These are phyloP conservation scores for Nylanderia fulva DNA, from an alignment of 1,140 invertebrate genomes.

Conservation along the genomic window DNA sequence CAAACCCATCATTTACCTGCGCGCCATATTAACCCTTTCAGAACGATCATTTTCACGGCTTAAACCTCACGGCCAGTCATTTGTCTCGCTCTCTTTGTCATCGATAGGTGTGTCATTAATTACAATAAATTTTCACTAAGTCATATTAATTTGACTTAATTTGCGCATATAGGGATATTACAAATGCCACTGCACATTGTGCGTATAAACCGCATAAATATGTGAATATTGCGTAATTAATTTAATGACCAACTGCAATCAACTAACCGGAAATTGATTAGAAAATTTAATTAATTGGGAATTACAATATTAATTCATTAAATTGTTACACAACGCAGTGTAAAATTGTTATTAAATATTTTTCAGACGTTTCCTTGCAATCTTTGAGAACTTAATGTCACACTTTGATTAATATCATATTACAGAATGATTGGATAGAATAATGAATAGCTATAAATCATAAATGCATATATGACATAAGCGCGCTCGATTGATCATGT, in stretches of 20 bases:
- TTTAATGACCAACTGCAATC: background rate
- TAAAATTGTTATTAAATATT: background rate
- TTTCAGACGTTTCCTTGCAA: background rate
- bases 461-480: background rate
- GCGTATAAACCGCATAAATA: background rate
- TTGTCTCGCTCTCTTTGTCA: conserved; percentile 13
- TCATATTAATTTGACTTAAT: background rate
- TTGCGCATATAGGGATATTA: background rate
- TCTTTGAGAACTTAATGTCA: background rate
- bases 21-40: conserved; percentile 20
- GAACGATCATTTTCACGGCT: conserved; percentile 32
- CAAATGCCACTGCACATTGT: background rate
- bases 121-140: background rate
- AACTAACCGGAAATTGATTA: conserved; percentile 2
- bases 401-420: background rate
- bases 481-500: conserved; percentile 25
- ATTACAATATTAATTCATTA: background rate
- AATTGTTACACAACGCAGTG: background rate
- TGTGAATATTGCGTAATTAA: conserved; percentile 5
- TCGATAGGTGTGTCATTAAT: background rate
- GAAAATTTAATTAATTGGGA: background rate
- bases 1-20: conserved; percentile 29
- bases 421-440: no score
- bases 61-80: background rate
- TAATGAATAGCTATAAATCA: conserved; percentile 15